A percentile compares a stretch with the other conserved stretches of the same genome.
phyloP scores from a whole-genome alignment of 2,113 vertebrate species.

The Dicerorhinus sumatrensis region DNA sequence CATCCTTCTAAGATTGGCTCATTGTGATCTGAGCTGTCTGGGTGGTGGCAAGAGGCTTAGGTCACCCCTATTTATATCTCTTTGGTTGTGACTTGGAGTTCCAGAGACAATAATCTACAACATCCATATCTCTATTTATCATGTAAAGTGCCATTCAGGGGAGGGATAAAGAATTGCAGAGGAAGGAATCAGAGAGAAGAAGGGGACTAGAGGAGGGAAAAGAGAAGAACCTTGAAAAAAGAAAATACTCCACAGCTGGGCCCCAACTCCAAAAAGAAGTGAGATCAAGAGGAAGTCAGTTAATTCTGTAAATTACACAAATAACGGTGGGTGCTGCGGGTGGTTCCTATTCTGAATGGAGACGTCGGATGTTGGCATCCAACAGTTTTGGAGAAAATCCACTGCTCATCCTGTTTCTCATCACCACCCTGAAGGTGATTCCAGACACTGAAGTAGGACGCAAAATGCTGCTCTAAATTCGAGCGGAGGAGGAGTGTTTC shows the following conservation, averaged over 20 bases:
- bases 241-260: neutral
- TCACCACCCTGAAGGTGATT: neutral
- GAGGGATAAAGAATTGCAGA: neutral
- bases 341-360: slow-evolving; percentile 44
- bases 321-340: neutral
- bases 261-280: slow-evolving; percentile 27
- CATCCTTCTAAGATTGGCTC: neutral
- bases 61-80: neutral
- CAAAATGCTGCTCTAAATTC: neutral
- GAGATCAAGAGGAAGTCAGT: neutral
- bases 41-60: neutral
- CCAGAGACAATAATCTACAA: neutral
- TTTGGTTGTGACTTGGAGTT: neutral
- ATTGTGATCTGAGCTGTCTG: neutral
- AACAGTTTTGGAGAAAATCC: slow-evolving; percentile 17
- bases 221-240: neutral
- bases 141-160: neutral
- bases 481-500: neutral
- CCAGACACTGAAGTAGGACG: neutral
- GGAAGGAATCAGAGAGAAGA: neutral
- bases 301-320: slow-evolving; percentile 32
- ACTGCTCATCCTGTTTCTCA: neutral
- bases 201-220: neutral
- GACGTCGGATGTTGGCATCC: neutral
- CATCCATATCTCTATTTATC: neutral